Percentiles rank a stretch among this genome's conserved stretches.
Conservation (phyloP, 1,140 invertebrate genomes). For the Caerostris extrusa region DNA sequence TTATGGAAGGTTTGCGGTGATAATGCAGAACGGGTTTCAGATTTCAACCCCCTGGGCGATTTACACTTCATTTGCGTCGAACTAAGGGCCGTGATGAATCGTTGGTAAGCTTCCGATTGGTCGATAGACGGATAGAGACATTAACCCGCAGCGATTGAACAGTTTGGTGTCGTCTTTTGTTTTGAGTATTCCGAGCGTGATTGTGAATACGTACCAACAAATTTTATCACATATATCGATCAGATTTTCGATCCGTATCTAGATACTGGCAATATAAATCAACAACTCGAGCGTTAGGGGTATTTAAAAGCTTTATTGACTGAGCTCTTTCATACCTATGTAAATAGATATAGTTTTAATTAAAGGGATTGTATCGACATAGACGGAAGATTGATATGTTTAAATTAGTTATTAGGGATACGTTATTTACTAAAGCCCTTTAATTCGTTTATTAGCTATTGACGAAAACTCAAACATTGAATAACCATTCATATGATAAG, state of each 20-base stretch:
- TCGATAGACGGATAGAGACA: conserved; percentile 21
- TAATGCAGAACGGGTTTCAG: conserved; percentile 54
- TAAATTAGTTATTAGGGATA: background rate
- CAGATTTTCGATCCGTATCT: background rate
- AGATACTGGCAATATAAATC: background rate
- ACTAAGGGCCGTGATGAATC: conserved; percentile 45
- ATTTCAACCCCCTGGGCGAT: conserved; percentile 49
- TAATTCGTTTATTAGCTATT: too few species aligned
- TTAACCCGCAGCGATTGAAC: conserved; percentile 13
- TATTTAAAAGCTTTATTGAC: background rate
- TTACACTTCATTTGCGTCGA: conserved; percentile 58
- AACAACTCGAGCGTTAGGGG: background rate
- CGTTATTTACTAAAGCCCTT: too few species aligned
- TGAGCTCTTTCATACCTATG: background rate
- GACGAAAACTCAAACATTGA: too few species aligned
- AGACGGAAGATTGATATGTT: background rate
- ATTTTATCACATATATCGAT: background rate
- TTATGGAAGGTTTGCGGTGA: conserved; percentile 69
- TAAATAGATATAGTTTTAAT: conserved; percentile 1
- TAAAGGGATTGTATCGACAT: background rate
- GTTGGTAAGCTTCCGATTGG: conserved; percentile 29
- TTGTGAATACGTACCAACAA: background rate
- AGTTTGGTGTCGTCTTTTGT: background rate
- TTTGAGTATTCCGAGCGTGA: background rate
- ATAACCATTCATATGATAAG: too few species aligned